These are phyloP conservation scores for Oreochromis spilurus DNA, from an alignment of 2,113 vertebrate species.

Conservation along the genomic window DNA sequence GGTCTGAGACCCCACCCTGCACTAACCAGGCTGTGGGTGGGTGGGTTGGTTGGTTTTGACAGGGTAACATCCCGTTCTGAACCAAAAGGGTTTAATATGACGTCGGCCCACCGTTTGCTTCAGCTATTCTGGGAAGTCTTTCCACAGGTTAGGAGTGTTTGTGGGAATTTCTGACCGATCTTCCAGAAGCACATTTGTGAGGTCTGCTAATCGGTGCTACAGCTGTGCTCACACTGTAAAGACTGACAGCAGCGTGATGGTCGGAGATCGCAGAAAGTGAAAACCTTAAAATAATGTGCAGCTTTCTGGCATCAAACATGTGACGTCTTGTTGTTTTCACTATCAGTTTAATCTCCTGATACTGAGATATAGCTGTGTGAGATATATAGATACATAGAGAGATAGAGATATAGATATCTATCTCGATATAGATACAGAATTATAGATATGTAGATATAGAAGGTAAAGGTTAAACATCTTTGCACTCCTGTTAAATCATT, in stretches of 20 bases:
- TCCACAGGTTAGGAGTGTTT: background rate
- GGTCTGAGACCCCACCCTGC: background rate
- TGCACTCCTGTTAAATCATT: background rate
- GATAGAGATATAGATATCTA: too few species aligned
- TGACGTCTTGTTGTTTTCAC: background rate
- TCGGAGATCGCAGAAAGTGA: accelerated
- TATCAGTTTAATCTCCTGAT: background rate
- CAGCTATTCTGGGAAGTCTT: background rate
- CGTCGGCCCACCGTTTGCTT: background rate
- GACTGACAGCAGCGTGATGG: background rate
- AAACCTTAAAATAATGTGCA: background rate
- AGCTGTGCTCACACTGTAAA: background rate
- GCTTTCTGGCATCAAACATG: background rate
- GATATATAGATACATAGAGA: background rate
- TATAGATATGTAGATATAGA: background rate
- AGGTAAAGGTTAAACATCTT: background rate
- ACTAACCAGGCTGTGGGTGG: background rate
- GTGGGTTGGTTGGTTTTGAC: background rate
- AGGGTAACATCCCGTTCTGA: background rate
- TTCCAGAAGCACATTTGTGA: background rate
- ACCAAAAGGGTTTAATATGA: background rate
- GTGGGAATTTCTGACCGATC: background rate
- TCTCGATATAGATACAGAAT: background rate
- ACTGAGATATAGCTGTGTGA: background rate
- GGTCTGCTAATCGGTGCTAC: background rate